phyloP scores from a whole-genome alignment of 2,888 invertebrate genomes.

The Nomada fucata region DNA sequence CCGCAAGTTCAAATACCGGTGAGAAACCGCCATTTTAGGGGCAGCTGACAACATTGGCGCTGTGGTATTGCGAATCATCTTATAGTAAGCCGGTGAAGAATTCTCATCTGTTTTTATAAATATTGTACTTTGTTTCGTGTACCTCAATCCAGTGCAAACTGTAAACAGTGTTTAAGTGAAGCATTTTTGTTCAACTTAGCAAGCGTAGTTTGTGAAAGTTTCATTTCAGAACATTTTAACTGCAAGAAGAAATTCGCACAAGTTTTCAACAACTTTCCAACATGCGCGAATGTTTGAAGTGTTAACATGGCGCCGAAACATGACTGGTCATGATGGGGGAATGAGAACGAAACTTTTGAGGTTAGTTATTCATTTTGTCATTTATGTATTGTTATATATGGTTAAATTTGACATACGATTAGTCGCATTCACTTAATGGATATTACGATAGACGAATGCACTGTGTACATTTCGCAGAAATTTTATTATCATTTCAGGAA shows the following conservation, averaged over 20 bases:
- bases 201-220: constrained; percentile 28
- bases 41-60: constrained; percentile 66
- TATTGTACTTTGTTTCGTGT: constrained; percentile 65
- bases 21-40: constrained; percentile 53
- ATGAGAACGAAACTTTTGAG: constrained; percentile 74
- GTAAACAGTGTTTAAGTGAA: constrained; percentile 20
- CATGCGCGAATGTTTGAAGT: constrained; percentile 79
- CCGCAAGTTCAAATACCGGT: constrained; percentile 54
- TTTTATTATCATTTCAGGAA: constrained; percentile 12
- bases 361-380: constrained; percentile 75
- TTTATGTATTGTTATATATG: constrained; percentile 38
- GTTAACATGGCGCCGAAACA: constrained; percentile 81
- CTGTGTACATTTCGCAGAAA: not conserved
- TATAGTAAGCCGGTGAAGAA: constrained; percentile 61
- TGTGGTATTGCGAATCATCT: constrained; percentile 60
- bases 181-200: constrained; percentile 25
- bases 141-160: constrained; percentile 41
- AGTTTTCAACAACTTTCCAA: constrained; percentile 65
- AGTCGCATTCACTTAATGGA: not conserved
- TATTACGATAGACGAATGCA: not conserved
- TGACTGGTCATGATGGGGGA: constrained; percentile 77
- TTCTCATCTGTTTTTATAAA: constrained; percentile 73
- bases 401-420: constrained; percentile 18
- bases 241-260: constrained; percentile 43
- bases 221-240: constrained; percentile 16